A percentile compares a stretch with the other conserved stretches of the same genome.
phyloP scores from a whole-genome alignment of 2,888 invertebrate species.

The Nomada flava region DNA sequence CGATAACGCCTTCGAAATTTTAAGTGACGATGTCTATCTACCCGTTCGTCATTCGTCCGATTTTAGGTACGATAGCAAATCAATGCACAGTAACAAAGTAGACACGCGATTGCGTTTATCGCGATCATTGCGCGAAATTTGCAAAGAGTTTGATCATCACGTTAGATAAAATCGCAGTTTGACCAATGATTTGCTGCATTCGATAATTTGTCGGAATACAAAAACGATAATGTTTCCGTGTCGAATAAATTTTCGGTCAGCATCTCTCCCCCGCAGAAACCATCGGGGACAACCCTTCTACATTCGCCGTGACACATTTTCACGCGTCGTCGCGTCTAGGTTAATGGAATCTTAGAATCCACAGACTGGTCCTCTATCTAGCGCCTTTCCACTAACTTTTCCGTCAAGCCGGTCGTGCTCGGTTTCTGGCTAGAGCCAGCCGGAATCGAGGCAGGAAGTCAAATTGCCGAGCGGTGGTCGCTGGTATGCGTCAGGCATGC shows the following conservation, averaged over 20 bases:
- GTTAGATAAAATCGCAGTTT: too few relatives aligned
- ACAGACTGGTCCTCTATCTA: constrained; percentile 23
- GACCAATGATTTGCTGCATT: too few relatives aligned
- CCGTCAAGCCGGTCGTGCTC: constrained; percentile 17
- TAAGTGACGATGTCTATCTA: background rate
- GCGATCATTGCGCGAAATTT: too few relatives aligned
- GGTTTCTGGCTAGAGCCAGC: background rate
- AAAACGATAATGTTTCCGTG: too few relatives aligned
- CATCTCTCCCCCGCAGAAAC: background rate
- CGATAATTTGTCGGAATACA: too few relatives aligned
- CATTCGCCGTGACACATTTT: constrained; percentile 25
- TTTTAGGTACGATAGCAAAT: background rate
- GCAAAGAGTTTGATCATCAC: too few relatives aligned
- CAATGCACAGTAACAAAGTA: too few relatives aligned
- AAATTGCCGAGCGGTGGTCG: constrained; percentile 37
- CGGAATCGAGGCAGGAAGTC: constrained; percentile 54
- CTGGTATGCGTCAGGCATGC: constrained; percentile 47
- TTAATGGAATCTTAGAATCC: constrained; percentile 31
- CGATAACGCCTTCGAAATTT: background rate
- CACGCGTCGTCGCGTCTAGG: background rate
- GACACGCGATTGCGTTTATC: too few relatives aligned
- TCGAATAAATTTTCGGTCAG: too few relatives aligned
- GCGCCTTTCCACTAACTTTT: constrained; percentile 41
- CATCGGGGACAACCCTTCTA: background rate
- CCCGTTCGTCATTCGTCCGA: background rate